A percentile compares a stretch with the other conserved stretches of the same genome.
phyloP scores from a whole-genome alignment of 2,113 vertebrate species.

The Tylochromis polylepis region DNA sequence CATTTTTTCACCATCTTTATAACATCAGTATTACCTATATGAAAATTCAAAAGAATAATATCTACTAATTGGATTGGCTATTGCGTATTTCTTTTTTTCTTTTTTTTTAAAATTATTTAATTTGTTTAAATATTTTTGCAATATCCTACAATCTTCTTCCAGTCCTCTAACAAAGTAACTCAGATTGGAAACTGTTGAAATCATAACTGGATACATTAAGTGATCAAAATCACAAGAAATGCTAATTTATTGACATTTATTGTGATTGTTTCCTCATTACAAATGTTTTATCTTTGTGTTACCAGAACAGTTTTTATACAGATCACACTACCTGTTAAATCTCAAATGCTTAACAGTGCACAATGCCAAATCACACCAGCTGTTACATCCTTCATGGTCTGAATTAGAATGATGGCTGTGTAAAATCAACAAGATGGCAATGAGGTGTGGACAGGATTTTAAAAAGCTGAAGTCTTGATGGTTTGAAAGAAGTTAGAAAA shows the following conservation, averaged over 20 bases:
- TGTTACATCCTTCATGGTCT: constrained; percentile 17
- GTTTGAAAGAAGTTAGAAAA: not conserved
- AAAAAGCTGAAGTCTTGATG: not conserved
- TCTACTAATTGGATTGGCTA: not conserved
- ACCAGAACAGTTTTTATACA: constrained; percentile 12
- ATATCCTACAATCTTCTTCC: not conserved
- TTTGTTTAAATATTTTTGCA: not conserved
- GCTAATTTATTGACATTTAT: not conserved
- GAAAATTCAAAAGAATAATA: not conserved
- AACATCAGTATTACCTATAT: not conserved
- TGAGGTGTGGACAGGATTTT: not conserved
- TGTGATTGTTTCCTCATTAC: not conserved
- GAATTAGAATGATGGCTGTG: not conserved
- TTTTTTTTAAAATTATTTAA: not conserved
- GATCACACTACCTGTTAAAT: constrained; percentile 14
- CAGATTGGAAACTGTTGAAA: not conserved
- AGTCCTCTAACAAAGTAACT: not conserved
- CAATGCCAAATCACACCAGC: constrained; percentile 6
- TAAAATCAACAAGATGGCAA: not conserved
- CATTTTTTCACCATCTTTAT: not conserved
- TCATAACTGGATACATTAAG: not conserved
- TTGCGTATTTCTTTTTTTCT: not conserved
- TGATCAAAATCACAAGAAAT: not conserved
- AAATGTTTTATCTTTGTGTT: not conserved
- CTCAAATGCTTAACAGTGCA: not conserved